Conservation (phyloP, 2,888 invertebrate genomes). For the Agrotis exclamationis region DNA sequence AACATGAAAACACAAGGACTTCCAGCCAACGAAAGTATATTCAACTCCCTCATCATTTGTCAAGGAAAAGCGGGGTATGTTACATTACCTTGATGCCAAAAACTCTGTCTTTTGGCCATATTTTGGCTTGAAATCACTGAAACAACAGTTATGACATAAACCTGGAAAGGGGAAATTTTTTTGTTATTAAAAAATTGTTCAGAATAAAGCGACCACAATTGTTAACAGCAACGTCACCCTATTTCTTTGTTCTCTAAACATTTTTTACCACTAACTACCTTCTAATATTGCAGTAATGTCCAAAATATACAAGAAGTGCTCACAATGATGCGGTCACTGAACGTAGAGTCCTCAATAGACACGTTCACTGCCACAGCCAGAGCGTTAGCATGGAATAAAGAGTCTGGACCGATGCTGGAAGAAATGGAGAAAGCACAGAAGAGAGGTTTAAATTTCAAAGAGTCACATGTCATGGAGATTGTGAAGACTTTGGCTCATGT, state of each 20-base stretch:
- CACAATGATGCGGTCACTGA: constrained; percentile 91
- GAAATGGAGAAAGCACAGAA: constrained; percentile 78
- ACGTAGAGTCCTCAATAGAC: constrained; percentile 84
- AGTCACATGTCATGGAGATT: constrained; percentile 87
- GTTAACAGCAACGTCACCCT: too few species aligned
- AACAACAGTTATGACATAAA: too few species aligned
- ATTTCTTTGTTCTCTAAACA: background rate
- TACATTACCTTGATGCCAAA: too few species aligned
- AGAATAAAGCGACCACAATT: too few species aligned
- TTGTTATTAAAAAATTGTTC: too few species aligned
- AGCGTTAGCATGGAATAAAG: constrained; percentile 88
- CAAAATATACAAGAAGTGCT: constrained; percentile 87
- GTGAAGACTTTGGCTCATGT: constrained; percentile 81
- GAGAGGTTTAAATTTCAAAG: constrained; percentile 78
- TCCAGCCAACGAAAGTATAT: constrained; percentile 90
- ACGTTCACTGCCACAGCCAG: constrained; percentile 89
- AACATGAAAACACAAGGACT: constrained; percentile 91
- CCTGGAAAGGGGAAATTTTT: too few species aligned
- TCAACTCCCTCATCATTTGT: constrained; percentile 91
- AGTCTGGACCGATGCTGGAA: constrained; percentile 75
- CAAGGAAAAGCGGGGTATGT: constrained; percentile 90
- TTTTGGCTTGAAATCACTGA: too few species aligned
- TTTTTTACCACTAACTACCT: background rate
- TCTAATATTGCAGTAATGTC: constrained; percentile 76
- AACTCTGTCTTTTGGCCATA: too few species aligned